A percentile compares a stretch with the other conserved stretches of the same genome.
Conservation (phyloP, 2,888 invertebrate genomes). For the Eupithecia dodoneata region DNA sequence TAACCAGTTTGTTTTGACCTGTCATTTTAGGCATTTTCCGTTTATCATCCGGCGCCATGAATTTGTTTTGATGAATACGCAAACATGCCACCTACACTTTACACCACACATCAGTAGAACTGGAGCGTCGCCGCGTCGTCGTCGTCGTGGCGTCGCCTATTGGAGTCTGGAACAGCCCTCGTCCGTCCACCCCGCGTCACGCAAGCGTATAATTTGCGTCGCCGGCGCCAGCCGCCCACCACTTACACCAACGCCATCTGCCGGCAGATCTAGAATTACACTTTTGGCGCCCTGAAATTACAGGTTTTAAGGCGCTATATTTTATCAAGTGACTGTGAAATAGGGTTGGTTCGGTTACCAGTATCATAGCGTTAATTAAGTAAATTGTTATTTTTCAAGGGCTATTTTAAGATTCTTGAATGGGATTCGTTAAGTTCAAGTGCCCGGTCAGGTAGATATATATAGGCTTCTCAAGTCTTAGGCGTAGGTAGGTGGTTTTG, state of each 20-base stretch:
- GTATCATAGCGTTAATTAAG: background rate
- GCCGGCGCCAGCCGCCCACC: background rate
- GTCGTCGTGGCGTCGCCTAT: too few relatives aligned
- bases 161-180: slow-evolving; percentile 17
- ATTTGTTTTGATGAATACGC: background rate
- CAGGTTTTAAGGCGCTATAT: background rate
- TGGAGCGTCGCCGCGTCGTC: background rate
- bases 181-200: slow-evolving; percentile 24
- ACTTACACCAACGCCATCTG: background rate
- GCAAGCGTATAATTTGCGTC: slow-evolving; percentile 19
- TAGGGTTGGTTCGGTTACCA: background rate
- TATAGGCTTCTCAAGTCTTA: background rate
- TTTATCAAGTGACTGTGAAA: background rate
- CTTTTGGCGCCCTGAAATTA: slow-evolving; percentile 18
- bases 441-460: background rate
- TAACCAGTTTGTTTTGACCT: background rate
- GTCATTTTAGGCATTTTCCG: background rate
- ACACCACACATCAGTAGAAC: background rate
- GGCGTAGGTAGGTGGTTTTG: background rate
- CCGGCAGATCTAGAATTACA: slow-evolving; percentile 8
- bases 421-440: background rate
- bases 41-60: background rate
- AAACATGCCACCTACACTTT: background rate
- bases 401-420: background rate
- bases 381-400: background rate